Base-by-base conservation (phyloP, 2,797 vertebrate genomes). In the Eutrigla gurnardus region DNA sequence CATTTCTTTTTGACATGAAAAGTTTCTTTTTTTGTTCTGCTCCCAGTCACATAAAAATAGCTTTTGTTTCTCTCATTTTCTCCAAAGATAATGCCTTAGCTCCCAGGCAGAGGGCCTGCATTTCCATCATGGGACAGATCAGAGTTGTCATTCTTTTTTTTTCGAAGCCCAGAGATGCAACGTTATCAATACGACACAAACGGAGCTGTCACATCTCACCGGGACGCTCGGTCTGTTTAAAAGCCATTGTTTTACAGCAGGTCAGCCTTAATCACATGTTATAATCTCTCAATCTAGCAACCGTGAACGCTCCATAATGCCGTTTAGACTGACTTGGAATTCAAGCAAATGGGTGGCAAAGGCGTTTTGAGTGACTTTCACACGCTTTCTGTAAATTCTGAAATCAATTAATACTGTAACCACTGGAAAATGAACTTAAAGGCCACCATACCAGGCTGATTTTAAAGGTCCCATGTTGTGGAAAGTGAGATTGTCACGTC, bases 221-320 rank as follows among this genome's bases (percentile, higher is more conserved):
- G 32, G 15, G 50, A 47, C 37, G 46, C 13, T 14, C 13, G 65
- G 45, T 77, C 42, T 43, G n/a, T 80, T 80, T 46, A 46, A 25
- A 61, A 66, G 46, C 39, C 66, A 61, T 81, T 84, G 77, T 86
- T 80, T 75, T 55, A 65, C 65, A 49, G 54, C 60, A 63, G 6
- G 49, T 65, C 37, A 63, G 53, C 50, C 37, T 70, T 54, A 25
- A 70, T 87, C 58, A 65, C 72, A 79, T 70, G 64, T 76, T 86
- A 62, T 86, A 86, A 85, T 76, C 76, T 83, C 77, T 81, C 60
- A 85, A 85, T 88, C 83, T 78, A 79, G 55, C 73, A 46, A 52
- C 69, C 66, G 25, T 63, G 66, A 74, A 80, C 68, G 42, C 63
- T 70, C 65, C 58, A 37, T 70, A 66, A 59, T 65, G 37, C 49